Evolutionary conservation across 2,113 vertebrate species (phyloP).

Genomic region (Grallaria varia): DNA sequence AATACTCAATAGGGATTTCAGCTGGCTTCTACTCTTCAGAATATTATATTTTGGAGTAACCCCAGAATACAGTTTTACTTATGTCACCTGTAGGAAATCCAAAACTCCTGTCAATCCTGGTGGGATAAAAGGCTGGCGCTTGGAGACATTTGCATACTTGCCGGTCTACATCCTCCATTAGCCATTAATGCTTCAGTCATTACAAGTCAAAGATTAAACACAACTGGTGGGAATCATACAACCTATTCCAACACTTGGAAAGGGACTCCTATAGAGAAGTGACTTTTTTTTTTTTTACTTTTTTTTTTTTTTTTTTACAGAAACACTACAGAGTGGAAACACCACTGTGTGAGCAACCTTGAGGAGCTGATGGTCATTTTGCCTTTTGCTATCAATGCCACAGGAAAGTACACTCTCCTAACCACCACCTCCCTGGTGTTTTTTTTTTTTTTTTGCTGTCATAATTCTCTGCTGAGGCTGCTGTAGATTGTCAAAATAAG

Average conservation of each 20-base stretch:
- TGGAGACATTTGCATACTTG: not conserved
- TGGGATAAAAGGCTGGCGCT: not conserved
- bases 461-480: not conserved
- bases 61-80: not conserved
- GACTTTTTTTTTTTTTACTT: not conserved
- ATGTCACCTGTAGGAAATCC: not conserved
- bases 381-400: not conserved
- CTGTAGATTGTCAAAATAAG: not conserved
- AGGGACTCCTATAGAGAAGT: not conserved
- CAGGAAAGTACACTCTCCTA: not conserved
- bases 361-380: accelerated
- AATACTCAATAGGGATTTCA: slow-evolving; percentile 16
- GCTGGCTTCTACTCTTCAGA: not conserved
- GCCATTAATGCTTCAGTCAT: not conserved
- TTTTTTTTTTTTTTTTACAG: not conserved
- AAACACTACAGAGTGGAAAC: accelerated
- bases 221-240: not conserved
- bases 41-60: not conserved
- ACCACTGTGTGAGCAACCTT: not conserved
- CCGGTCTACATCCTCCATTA: not conserved
- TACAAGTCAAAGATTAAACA: not conserved
- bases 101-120: not conserved
- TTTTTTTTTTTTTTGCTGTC: no score
- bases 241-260: not conserved
- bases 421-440: not conserved